A percentile compares a stretch with the other conserved stretches of the same genome.
Evolutionary conservation across 1,140 invertebrate genomes (phyloP).

Genomic region (Diorhabda sublineata): DNA sequence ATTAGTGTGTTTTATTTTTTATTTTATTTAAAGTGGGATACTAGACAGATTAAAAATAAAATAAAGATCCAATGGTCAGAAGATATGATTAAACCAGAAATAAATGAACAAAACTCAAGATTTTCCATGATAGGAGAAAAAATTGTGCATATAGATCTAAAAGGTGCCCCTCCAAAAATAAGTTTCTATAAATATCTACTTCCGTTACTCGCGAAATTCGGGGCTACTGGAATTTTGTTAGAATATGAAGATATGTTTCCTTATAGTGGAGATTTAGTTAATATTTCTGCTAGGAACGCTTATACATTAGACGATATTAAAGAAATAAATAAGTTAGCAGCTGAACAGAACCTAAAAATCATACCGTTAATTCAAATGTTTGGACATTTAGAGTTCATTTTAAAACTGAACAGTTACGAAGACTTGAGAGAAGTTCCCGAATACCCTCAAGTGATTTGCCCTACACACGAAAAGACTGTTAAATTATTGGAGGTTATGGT

Average conservation of each 20-base stretch:
- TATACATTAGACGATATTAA: slow-evolving; percentile 70
- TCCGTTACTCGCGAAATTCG: slow-evolving; percentile 68
- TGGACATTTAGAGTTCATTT: slow-evolving; percentile 87
- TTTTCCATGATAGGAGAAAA: slow-evolving; percentile 25
- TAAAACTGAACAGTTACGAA: slow-evolving; percentile 76
- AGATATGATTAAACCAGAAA: not conserved
- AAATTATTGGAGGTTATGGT: slow-evolving; percentile 31
- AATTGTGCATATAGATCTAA: slow-evolving; percentile 82
- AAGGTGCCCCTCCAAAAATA: slow-evolving; percentile 80
- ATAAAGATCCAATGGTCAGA: not conserved
- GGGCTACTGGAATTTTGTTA: slow-evolving; percentile 72
- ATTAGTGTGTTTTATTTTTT: slow-evolving; percentile 1
- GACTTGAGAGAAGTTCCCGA: slow-evolving; percentile 72
- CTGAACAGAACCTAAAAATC: slow-evolving; percentile 66
- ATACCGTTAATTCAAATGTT: slow-evolving; percentile 95
- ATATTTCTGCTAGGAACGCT: slow-evolving; percentile 69
- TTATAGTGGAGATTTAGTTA: slow-evolving; percentile 64
- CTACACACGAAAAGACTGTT: slow-evolving; percentile 30
- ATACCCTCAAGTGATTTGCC: slow-evolving; percentile 74
- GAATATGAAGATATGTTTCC: slow-evolving; percentile 99
- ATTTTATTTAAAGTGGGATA: not conserved
- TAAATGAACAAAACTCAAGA: not conserved
- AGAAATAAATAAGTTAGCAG: slow-evolving; percentile 60
- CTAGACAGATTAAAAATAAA: not conserved
- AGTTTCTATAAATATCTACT: slow-evolving; percentile 68